Evolutionary conservation across 2,113 vertebrate species (phyloP).

Genomic region (Thunnus maccoyii): DNA sequence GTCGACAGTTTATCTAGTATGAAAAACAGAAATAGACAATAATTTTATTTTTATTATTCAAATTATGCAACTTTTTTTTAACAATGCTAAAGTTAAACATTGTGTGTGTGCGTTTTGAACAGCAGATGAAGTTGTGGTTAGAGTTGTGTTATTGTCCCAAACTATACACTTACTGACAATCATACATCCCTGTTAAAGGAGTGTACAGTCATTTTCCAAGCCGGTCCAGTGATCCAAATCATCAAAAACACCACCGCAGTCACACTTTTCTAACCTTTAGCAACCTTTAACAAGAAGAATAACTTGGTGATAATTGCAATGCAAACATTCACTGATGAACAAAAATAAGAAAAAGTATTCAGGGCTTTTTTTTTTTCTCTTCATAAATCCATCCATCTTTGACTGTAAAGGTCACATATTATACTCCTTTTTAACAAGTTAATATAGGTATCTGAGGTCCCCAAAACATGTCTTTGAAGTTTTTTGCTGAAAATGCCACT

Average conservation of each 20-base stretch:
- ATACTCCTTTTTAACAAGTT: no score
- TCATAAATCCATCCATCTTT: conserved; percentile 1
- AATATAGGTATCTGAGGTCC: no score
- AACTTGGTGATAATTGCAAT: neutral
- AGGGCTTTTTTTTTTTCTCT: neutral
- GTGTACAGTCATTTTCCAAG: neutral
- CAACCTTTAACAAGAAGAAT: neutral
- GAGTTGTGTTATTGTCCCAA: neutral
- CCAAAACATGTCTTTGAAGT: no score
- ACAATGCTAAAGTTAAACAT: conserved; percentile 1
- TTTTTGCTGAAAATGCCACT: no score
- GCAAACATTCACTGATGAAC: neutral
- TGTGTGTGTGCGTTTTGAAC: neutral
- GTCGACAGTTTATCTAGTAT: neutral
- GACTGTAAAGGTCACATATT: no score
- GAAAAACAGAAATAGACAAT: neutral
- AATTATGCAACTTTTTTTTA: neutral
- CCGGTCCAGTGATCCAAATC: neutral
- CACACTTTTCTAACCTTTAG: neutral
- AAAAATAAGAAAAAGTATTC: neutral
- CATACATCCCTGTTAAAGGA: neutral
- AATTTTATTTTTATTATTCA: neutral
- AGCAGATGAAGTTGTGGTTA: neutral
- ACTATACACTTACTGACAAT: conserved; percentile 1
- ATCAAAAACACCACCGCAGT: neutral